These are phyloP conservation scores for Illadopsis cleaveri DNA, from an alignment of 2,113 vertebrate genomes.

Conservation along the genomic window DNA sequence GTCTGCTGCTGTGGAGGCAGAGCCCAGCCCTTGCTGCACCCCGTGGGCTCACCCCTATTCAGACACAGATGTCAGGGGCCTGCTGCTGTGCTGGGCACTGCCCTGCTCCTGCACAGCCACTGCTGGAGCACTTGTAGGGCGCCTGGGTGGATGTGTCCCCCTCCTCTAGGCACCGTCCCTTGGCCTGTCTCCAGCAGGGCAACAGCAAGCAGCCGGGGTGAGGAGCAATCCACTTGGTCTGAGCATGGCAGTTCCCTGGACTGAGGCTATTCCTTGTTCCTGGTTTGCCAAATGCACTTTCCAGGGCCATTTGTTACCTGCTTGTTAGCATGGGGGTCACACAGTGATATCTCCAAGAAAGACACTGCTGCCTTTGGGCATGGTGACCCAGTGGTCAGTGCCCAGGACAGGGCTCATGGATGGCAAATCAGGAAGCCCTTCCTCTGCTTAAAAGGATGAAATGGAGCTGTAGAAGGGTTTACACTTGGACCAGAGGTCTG, in stretches of 20 bases:
- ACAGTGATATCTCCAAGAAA: neutral
- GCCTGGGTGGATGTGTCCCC: neutral
- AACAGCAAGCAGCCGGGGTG: neutral
- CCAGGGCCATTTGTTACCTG: neutral
- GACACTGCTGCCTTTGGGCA: neutral
- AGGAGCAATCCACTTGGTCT: neutral
- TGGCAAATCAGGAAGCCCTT: neutral
- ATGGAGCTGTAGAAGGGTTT: neutral
- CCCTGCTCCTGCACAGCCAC: neutral
- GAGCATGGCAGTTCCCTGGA: neutral
- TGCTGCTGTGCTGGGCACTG: neutral
- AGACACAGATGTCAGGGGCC: fast-evolving
- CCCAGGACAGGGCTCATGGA: too few relatives aligned
- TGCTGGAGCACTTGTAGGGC: fast-evolving
- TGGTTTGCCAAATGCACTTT: neutral
- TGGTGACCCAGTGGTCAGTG: neutral
- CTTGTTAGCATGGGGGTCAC: neutral
- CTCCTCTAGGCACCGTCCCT: fast-evolving
- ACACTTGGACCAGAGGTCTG: neutral
- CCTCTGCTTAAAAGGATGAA: neutral
- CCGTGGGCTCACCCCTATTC: fast-evolving
- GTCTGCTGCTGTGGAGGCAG: neutral
- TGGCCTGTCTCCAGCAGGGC: neutral
- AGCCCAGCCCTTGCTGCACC: fast-evolving
- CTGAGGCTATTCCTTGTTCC: neutral